Conservation (phyloP, 1,140 invertebrate genomes). For the Drosophila dunni region DNA sequence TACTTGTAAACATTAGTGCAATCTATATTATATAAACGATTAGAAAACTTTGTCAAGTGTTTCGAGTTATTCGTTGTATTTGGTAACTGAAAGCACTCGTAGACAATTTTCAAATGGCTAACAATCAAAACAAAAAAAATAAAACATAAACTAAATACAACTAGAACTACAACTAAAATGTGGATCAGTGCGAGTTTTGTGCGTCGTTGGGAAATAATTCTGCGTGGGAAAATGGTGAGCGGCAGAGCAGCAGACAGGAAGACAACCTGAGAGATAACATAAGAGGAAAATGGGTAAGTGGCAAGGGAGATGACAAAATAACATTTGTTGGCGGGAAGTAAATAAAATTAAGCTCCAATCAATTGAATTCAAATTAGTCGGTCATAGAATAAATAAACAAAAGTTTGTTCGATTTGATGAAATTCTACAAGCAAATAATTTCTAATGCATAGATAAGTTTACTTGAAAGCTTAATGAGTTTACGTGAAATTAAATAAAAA, state of each 20-base stretch:
- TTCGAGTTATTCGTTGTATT: conserved; percentile 7
- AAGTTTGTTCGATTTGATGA: no score
- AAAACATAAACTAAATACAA: no score
- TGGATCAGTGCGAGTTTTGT: conserved; percentile 19
- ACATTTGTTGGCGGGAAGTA: background rate
- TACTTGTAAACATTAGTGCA: conserved; percentile 38
- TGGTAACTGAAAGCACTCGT: conserved; percentile 56
- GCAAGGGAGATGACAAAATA: background rate
- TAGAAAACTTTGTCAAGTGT: background rate
- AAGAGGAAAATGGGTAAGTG: conserved; percentile 30
- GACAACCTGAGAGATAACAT: conserved; percentile 25
- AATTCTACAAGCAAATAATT: no score
- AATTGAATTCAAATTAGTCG: no score
- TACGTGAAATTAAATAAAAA: no score
- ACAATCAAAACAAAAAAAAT: background rate
- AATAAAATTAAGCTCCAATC: no score
- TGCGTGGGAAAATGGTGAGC: conserved; percentile 2
- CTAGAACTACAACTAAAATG: background rate
- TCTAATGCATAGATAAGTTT: no score
- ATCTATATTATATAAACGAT: conserved; percentile 18
- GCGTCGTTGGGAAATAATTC: conserved; percentile 2
- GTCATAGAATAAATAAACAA: no score
- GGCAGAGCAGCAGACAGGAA: conserved; percentile 10
- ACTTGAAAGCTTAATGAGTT: no score
- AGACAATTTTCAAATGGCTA: conserved; percentile 36